Base-by-base conservation (phyloP, 2,113 vertebrate genomes). In the Rhineura floridana region DNA sequence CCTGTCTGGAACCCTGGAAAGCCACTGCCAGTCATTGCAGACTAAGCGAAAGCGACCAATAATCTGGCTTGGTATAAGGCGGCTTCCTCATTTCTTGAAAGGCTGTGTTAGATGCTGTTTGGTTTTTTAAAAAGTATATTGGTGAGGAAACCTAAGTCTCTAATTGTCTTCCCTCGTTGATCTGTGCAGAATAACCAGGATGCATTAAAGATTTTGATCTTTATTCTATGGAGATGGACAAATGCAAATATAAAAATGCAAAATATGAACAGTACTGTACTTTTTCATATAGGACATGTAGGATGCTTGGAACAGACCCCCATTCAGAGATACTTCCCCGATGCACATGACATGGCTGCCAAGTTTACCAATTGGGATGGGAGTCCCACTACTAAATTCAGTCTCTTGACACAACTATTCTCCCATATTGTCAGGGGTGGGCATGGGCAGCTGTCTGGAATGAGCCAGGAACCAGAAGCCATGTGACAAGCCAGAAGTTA, bases 241-340 rank as follows among this genome's bases (percentile, higher is more conserved):
- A 86, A 78, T 73, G 65, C 84, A 86, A 46, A 78, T 63, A 48
- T 36, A 63, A 86, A 78, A 78, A 86, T 65, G 42, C 78, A 42
- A 77, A 65, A 36, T 67, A 78, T 86, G 73, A 63, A 48, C 15
- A 36, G 83, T 52, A 84, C 21, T 84, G 36, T 48, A 85, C 42
- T 84, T 48, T 52, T 86, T 86, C 42, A 50, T 48, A 6, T 52
- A 6, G 36, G 52, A n/a, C 30, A n/a, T 65, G 62, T 4, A 82
- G 39, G 6, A 30, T 82, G 44, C 39, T 19, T 77, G 30, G 78
- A 67, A 28, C 62, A 79, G 50, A 17, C 11, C 65, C 33, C 73
- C 42, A 65, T 82, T 82, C 39, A 8, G 21, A 67, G 36, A 21
- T 12, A 3, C 6, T 44, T 63, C 42, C 42, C 21, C 73, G 5